Evolutionary conservation across 2,113 vertebrate genomes (phyloP).

Genomic region (Bos indicus): DNA sequence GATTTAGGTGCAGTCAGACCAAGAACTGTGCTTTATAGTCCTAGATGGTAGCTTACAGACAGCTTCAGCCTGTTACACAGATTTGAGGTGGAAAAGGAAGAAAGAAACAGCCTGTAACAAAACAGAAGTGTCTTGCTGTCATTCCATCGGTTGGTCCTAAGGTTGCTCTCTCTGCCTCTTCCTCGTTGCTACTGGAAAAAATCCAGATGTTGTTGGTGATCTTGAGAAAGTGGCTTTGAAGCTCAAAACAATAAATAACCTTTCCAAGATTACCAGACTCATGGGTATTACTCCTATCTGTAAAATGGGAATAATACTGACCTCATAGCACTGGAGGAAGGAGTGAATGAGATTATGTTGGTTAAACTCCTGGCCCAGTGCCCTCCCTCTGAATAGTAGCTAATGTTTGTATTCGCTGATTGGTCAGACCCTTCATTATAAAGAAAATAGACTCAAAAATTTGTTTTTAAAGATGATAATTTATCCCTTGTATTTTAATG

Average conservation of each 20-base stretch:
- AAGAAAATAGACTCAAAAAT: too few relatives aligned
- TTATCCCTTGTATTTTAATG: neutral
- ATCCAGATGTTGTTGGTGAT: neutral
- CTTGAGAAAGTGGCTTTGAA: neutral
- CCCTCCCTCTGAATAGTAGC: neutral
- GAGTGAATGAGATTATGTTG: neutral
- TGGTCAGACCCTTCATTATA: neutral
- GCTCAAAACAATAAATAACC: neutral
- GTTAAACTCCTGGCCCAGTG: neutral
- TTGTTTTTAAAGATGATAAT: neutral
- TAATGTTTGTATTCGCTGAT: neutral
- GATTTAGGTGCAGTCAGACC: neutral
- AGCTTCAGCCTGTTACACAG: constrained; percentile 37
- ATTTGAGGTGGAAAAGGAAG: constrained; percentile 66
- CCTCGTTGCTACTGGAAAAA: neutral
- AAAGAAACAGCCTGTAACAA: neutral
- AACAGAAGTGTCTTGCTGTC: neutral
- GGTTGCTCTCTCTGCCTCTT: constrained; percentile 29
- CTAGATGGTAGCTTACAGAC: neutral
- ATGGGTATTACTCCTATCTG: neutral
- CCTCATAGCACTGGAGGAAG: neutral
- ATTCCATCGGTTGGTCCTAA: neutral
- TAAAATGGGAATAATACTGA: neutral
- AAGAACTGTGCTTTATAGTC: neutral
- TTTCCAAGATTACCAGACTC: neutral